A percentile compares a stretch with the other conserved stretches of the same genome.
phyloP scores from a whole-genome alignment of 2,113 vertebrate species.

The Dromaius novaehollandiae region DNA sequence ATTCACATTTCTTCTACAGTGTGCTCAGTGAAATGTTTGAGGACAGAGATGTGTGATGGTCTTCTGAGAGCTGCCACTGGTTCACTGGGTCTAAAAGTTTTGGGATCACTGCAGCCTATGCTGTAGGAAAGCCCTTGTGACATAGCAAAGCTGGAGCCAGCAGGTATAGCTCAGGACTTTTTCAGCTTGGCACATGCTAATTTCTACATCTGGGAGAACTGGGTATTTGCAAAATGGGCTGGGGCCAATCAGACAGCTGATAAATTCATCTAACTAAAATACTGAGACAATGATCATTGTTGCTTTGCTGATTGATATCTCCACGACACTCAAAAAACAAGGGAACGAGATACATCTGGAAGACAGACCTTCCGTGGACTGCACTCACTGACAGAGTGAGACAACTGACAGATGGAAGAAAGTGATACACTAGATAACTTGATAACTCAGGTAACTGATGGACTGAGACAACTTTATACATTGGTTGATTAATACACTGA shows the following conservation, averaged over 20 bases:
- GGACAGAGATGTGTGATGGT: too few species aligned
- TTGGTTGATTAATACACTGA: slow-evolving; percentile 9
- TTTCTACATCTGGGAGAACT: neutral
- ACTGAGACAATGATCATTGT: neutral
- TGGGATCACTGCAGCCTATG: neutral
- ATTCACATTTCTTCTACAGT: neutral
- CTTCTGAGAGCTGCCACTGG: too few species aligned
- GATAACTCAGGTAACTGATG: neutral
- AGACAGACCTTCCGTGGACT: neutral
- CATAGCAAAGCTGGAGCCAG: neutral
- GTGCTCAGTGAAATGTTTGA: neutral
- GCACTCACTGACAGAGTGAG: neutral
- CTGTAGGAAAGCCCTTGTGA: neutral
- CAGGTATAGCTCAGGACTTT: neutral
- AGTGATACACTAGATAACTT: neutral
- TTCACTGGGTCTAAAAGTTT: too few species aligned
- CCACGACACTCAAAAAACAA: neutral
- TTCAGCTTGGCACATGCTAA: neutral
- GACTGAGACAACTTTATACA: neutral
- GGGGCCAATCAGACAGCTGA: neutral
- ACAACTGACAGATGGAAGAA: neutral
- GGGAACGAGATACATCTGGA: neutral
- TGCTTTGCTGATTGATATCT: neutral
- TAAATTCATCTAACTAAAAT: neutral
- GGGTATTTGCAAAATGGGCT: neutral